Conservation (phyloP, 2,888 invertebrate species). For the Yponomeuta malinellus region DNA sequence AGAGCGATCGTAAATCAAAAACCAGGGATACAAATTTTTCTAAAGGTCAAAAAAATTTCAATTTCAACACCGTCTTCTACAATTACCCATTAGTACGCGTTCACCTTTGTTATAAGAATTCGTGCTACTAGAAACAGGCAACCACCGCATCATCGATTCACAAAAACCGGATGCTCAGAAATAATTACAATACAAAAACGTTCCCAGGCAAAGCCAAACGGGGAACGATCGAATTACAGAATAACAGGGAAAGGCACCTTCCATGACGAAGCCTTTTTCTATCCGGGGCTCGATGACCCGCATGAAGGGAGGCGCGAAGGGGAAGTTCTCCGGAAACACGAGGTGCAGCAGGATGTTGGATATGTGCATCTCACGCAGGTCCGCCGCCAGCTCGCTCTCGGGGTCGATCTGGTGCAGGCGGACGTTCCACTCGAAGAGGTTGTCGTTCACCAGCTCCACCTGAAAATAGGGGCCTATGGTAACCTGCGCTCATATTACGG, state of each 20-base stretch:
- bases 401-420: conserved; percentile 87
- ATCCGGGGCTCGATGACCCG: conserved; percentile 86
- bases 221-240: no score
- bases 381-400: conserved; percentile 88
- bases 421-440: conserved; percentile 92
- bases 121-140: no score
- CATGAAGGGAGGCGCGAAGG: conserved; percentile 92
- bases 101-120: no score
- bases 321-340: conserved; percentile 91
- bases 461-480: conserved; percentile 28
- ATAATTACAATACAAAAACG: no score
- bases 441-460: conserved; percentile 90
- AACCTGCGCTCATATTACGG: not conserved
- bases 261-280: conserved; percentile 92
- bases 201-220: no score
- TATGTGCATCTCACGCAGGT: conserved; percentile 86
- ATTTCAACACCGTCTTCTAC: no score
- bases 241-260: conserved; percentile 59
- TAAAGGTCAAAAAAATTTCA: no score
- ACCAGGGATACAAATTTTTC: no score
- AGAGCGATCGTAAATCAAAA: no score
- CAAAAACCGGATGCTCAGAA: no score
- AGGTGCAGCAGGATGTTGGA: conserved; percentile 85
- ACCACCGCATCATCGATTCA: no score
- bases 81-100: no score